These are phyloP conservation scores for Hucho hucho DNA, from an alignment of 2,113 vertebrate species.

Conservation along the genomic window DNA sequence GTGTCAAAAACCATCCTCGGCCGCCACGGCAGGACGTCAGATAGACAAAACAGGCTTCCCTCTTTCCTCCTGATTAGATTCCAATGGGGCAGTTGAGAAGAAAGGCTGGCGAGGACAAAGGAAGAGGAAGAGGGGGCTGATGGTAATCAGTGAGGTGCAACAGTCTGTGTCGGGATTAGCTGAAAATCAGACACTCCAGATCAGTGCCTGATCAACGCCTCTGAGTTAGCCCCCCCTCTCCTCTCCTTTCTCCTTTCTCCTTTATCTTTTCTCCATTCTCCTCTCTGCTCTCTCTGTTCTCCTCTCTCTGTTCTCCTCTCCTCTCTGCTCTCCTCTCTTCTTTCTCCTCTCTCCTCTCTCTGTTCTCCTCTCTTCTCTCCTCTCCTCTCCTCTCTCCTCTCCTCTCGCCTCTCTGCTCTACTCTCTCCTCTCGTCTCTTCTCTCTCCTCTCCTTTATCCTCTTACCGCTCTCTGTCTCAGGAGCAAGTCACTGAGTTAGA, in stretches of 20 bases:
- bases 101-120: constrained; percentile 49
- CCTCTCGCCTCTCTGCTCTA: too few relatives aligned
- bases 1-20: constrained; percentile 28
- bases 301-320: background rate
- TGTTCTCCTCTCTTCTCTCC: too few relatives aligned
- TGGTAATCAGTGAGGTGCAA: constrained; percentile 65
- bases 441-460: too few relatives aligned
- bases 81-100: constrained; percentile 54
- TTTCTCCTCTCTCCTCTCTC: too few relatives aligned
- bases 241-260: background rate
- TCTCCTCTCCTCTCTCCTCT: too few relatives aligned
- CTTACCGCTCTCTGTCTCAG: too few relatives aligned
- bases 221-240: background rate
- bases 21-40: constrained; percentile 50
- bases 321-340: background rate
- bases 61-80: constrained; percentile 67
- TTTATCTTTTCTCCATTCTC: background rate
- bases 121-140: constrained; percentile 64
- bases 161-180: constrained; percentile 52
- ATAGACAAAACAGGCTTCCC: constrained; percentile 61
- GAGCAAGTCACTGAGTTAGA: too few relatives aligned
- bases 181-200: constrained; percentile 12
- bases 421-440: too few relatives aligned
- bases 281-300: background rate
- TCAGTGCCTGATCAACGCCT: constrained; percentile 37